Conservation (phyloP, 2,888 invertebrate species). For the Subacronicta megacephala region DNA sequence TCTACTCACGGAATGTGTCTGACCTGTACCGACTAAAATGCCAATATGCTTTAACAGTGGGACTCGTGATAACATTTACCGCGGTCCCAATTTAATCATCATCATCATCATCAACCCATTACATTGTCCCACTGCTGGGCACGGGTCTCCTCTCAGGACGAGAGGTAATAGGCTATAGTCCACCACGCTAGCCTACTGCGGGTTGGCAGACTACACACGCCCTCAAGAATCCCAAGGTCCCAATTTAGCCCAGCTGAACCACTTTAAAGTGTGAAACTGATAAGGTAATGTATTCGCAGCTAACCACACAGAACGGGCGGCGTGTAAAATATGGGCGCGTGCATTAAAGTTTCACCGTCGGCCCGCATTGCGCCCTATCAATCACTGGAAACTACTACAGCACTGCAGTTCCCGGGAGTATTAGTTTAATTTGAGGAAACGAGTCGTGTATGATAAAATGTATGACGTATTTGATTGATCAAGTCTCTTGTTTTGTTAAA, state of each 20-base stretch:
- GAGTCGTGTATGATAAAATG: background rate
- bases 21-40: too few relatives aligned
- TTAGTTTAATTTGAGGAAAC: slow-evolving; percentile 5
- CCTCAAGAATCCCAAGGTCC: too few relatives aligned
- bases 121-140: too few relatives aligned
- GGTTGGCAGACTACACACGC: too few relatives aligned
- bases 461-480: background rate
- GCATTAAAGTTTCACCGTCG: slow-evolving; percentile 36
- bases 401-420: slow-evolving; percentile 14
- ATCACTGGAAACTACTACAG: slow-evolving; percentile 36
- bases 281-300: slow-evolving; percentile 31
- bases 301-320: slow-evolving; percentile 2
- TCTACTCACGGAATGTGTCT: too few relatives aligned
- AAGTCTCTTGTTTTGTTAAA: background rate
- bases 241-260: background rate
- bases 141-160: too few relatives aligned
- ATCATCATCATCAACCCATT: too few relatives aligned
- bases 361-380: slow-evolving; percentile 46
- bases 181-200: too few relatives aligned
- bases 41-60: too few relatives aligned
- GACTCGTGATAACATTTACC: too few relatives aligned
- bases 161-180: too few relatives aligned
- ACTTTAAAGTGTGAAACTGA: slow-evolving; percentile 13
- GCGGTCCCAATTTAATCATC: too few relatives aligned
- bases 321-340: slow-evolving; percentile 39